Evolutionary conservation across 1,140 invertebrate genomes (phyloP).

Genomic region (Piezodorus guildinii): DNA sequence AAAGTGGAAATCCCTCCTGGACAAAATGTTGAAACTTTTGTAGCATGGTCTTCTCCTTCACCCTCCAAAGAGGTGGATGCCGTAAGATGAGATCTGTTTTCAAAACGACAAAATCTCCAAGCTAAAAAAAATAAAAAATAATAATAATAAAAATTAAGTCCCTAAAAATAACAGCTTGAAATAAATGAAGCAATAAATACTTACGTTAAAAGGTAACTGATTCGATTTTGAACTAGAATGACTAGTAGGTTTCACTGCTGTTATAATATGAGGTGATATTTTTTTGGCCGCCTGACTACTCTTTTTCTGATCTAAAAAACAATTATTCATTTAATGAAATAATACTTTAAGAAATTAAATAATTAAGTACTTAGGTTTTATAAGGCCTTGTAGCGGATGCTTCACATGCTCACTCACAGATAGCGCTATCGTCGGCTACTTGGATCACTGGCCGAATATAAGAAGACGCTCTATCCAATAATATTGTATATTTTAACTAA

Average conservation of each 20-base stretch:
- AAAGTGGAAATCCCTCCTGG: conserved; percentile 65
- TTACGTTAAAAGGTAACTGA: conserved; percentile 19
- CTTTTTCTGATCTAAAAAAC: too few relatives aligned
- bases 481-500: too few relatives aligned
- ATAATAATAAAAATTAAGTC: not conserved
- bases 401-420: too few relatives aligned
- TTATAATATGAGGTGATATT: not conserved
- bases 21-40: conserved; percentile 78
- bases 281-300: not conserved
- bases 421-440: too few relatives aligned
- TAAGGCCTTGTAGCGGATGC: too few relatives aligned
- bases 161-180: not conserved
- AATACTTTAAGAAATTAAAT: too few relatives aligned
- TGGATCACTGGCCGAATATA: too few relatives aligned
- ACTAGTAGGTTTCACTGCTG: not conserved
- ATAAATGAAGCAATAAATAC: not conserved
- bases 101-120: conserved; percentile 72
- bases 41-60: conserved; percentile 72
- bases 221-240: not conserved
- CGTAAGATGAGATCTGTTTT: conserved; percentile 61
- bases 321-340: too few relatives aligned
- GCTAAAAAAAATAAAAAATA: conserved; percentile 39
- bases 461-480: too few relatives aligned
- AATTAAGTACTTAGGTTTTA: too few relatives aligned
- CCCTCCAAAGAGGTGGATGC: conserved; percentile 72